Evolutionary conservation across 2,888 invertebrate species (phyloP).

Genomic region (Deladenus siricidicola): DNA sequence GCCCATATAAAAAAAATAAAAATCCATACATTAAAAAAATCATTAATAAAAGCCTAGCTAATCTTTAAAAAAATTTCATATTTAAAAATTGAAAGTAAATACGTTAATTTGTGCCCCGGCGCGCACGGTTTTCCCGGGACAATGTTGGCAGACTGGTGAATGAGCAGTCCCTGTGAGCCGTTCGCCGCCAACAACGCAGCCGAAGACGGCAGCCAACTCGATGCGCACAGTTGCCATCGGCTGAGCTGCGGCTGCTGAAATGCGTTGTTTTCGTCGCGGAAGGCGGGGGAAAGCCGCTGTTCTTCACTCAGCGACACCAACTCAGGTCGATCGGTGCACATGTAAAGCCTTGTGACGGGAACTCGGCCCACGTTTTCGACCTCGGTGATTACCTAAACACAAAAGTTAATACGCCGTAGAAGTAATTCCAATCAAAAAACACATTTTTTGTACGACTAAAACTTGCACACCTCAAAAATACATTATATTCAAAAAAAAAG

Average conservation of each 20-base stretch:
- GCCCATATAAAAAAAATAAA: too few relatives aligned
- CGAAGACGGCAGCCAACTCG: neutral
- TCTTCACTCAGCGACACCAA: conserved; percentile 9
- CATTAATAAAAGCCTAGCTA: too few relatives aligned
- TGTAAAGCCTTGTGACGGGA: neutral
- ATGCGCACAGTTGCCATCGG: neutral
- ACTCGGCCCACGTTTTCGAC: conserved; percentile 14
- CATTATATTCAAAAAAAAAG: too few relatives aligned
- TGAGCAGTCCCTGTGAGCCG: neutral
- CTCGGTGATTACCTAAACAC: conserved; percentile 7
- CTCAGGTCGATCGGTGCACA: conserved; percentile 11
- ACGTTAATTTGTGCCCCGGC: neutral
- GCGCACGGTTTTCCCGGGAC: neutral
- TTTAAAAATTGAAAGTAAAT: too few relatives aligned
- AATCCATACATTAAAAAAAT: too few relatives aligned
- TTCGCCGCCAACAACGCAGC: neutral
- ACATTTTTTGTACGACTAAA: too few relatives aligned
- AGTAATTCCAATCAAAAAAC: too few relatives aligned
- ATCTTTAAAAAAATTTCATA: too few relatives aligned
- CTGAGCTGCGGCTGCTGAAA: neutral
- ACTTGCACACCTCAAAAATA: too few relatives aligned
- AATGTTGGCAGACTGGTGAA: neutral
- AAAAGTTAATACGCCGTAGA: too few relatives aligned
- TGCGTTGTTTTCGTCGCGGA: neutral
- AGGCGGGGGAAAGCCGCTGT: too few relatives aligned